Evolutionary conservation across 2,888 invertebrate species (phyloP).

Genomic region (Drosophila ezoana): DNA sequence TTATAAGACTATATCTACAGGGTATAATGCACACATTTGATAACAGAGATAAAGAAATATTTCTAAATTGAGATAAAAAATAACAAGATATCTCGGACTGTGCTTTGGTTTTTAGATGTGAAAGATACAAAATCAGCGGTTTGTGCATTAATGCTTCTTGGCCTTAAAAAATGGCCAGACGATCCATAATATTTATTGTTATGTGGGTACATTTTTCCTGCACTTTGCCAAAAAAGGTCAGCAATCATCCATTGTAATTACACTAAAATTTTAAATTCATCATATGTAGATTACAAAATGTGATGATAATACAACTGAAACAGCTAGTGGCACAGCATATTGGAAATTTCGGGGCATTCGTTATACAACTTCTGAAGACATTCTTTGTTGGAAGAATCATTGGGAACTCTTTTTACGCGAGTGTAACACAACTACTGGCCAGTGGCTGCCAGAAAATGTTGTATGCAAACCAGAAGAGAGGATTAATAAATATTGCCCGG

Average conservation of each 20-base stretch:
- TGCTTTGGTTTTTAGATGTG: conserved; percentile 12
- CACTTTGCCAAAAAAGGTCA: conserved; percentile 25
- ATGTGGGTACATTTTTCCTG: conserved; percentile 2
- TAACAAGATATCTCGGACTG: conserved; percentile 36
- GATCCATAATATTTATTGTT: conserved; percentile 8
- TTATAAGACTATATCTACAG: not conserved
- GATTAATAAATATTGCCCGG: conserved; percentile 70
- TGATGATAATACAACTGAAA: conserved; percentile 38
- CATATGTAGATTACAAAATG: conserved; percentile 36
- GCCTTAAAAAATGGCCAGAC: conserved; percentile 20
- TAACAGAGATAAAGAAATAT: conserved; percentile 48
- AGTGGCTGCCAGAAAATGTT: conserved; percentile 53
- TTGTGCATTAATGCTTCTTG: conserved; percentile 1
- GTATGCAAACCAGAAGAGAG: conserved; percentile 35
- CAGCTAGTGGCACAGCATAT: conserved; percentile 24
- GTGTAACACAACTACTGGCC: conserved; percentile 57
- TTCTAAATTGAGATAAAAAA: conserved; percentile 41
- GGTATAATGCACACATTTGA: conserved; percentile 32
- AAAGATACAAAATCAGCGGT: conserved; percentile 28
- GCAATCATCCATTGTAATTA: not conserved
- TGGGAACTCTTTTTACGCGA: conserved; percentile 51
- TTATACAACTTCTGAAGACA: conserved; percentile 54
- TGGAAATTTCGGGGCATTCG: conserved; percentile 59
- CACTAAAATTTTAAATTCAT: not conserved
- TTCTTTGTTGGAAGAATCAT: conserved; percentile 56